Evolutionary conservation across 2,113 vertebrate genomes (phyloP).

Genomic region (Petrocephalus zakoni): DNA sequence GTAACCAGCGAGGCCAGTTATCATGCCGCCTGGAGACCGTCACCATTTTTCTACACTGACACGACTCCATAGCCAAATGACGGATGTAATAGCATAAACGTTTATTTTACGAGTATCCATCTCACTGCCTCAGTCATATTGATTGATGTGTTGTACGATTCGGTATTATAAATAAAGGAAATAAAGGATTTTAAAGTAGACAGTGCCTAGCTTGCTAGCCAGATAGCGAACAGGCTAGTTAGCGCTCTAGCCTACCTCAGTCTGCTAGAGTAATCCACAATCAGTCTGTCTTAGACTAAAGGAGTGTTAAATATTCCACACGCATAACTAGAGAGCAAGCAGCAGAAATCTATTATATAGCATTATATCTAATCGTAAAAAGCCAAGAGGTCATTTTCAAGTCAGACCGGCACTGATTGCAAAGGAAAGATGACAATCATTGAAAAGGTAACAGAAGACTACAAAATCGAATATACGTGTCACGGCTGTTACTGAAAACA

Average conservation of each 20-base stretch:
- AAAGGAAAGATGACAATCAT: conserved; percentile 44
- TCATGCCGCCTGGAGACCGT: neutral
- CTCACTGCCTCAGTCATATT: neutral
- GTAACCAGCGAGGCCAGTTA: neutral
- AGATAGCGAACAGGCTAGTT: neutral
- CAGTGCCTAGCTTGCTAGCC: neutral
- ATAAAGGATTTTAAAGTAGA: neutral
- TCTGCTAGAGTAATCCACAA: neutral
- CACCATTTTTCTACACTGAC: conserved; percentile 14
- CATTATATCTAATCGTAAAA: conserved; percentile 12
- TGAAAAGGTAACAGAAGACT: neutral
- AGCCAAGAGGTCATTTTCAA: conserved; percentile 46
- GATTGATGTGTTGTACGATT: neutral
- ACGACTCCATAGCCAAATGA: neutral
- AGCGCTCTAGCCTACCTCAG: neutral
- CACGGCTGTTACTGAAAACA: neutral
- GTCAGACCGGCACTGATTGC: conserved; percentile 51
- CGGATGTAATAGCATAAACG: neutral
- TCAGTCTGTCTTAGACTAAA: neutral
- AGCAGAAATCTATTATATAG: neutral
- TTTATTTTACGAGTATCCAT: neutral
- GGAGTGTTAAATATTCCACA: neutral
- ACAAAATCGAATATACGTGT: neutral
- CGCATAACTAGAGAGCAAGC: neutral
- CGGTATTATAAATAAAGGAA: neutral